A percentile compares a stretch with the other conserved stretches of the same genome.
These are phyloP conservation scores for Oxyruncus cristatus DNA, from an alignment of 2,113 vertebrate species.

Conservation along the genomic window DNA sequence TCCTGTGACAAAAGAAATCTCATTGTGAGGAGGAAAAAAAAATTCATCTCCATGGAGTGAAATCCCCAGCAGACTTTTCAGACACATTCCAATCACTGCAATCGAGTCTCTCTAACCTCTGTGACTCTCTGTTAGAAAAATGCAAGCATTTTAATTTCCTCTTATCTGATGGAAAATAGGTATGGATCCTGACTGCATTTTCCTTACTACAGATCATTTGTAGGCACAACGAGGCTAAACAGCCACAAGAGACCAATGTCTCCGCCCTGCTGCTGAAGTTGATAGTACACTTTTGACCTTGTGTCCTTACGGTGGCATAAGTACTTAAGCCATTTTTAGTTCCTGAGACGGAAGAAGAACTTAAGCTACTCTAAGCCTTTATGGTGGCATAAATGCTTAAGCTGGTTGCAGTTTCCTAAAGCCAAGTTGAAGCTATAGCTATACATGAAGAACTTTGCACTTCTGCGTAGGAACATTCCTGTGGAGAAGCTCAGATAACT, in stretches of 20 bases:
- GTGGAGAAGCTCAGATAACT: neutral
- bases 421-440: neutral
- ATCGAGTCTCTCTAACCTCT: neutral
- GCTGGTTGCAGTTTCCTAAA: neutral
- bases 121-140: neutral
- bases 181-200: neutral
- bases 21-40: neutral
- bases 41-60: neutral
- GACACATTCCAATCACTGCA: neutral
- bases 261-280: neutral
- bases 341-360: neutral
- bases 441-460: neutral
- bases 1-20: neutral
- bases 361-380: slow-evolving; percentile 51
- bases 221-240: neutral
- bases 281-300: neutral
- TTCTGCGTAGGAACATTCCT: neutral
- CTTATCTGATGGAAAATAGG: neutral
- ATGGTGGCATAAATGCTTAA: slow-evolving; percentile 34
- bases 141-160: slow-evolving; percentile 15
- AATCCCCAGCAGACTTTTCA: neutral
- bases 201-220: neutral
- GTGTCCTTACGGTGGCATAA: slow-evolving; percentile 12
- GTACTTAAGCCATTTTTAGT: slow-evolving; percentile 52
- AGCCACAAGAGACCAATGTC: neutral